These are phyloP conservation scores for Scaptomyza polygonia DNA, from an alignment of 2,888 invertebrate species.

Conservation along the genomic window DNA sequence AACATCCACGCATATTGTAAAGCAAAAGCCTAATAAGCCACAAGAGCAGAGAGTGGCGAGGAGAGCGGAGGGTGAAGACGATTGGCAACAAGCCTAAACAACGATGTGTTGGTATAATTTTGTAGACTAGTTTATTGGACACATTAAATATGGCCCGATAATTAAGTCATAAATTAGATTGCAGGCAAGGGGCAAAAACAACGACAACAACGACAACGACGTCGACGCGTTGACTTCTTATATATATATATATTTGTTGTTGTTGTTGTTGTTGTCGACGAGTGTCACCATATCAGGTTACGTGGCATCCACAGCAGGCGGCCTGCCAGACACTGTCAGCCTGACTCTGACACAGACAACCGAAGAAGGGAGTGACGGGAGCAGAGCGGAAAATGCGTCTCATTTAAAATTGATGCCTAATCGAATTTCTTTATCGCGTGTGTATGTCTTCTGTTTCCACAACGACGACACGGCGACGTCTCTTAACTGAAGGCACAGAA, in stretches of 20 bases:
- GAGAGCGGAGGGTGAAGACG: background rate
- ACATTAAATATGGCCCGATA: conserved; percentile 84
- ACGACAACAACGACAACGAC: conserved; percentile 37
- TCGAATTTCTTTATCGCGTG: conserved; percentile 82
- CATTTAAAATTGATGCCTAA: conserved; percentile 82
- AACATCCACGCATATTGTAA: conserved; percentile 65
- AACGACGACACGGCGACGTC: conserved; percentile 42
- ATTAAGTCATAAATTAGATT: conserved; percentile 84
- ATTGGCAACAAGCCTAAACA: conserved; percentile 60
- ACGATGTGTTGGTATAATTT: conserved; percentile 81
- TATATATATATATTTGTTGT: background rate
- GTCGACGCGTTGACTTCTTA: conserved; percentile 20
- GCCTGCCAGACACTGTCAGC: conserved; percentile 31
- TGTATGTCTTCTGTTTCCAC: conserved; percentile 68
- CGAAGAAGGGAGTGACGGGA: background rate
- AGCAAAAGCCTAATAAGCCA: conserved; percentile 78
- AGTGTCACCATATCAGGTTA: conserved; percentile 78
- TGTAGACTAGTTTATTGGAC: conserved; percentile 86
- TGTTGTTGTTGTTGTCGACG: conserved; percentile 49
- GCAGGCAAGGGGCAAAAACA: conserved; percentile 59
- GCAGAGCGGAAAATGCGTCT: conserved; percentile 67
- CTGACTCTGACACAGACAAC: conserved; percentile 4
- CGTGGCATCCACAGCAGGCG: conserved; percentile 75
- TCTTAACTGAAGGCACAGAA: background rate
- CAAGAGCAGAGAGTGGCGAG: conserved; percentile 9